Percentiles rank a stretch among this genome's conserved stretches.
Conservation (phyloP, 1,140 invertebrate genomes). For the Anastatus disparis region DNA sequence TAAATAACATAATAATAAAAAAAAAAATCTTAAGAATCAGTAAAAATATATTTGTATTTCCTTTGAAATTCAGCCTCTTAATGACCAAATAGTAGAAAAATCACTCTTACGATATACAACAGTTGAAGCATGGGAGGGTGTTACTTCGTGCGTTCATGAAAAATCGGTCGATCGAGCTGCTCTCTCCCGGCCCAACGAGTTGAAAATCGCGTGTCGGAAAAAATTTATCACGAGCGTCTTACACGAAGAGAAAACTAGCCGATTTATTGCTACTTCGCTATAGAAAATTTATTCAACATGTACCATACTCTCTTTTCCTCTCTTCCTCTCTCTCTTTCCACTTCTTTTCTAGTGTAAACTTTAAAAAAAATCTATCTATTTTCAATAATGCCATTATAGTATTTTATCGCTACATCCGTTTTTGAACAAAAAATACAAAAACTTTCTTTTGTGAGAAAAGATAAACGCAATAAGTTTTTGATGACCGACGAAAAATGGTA, state of each 20-base stretch:
- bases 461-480: too few species aligned
- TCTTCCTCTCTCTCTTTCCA: not conserved
- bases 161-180: slow-evolving; percentile 13
- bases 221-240: slow-evolving; percentile 16
- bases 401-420: too few species aligned
- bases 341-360: not conserved
- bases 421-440: too few species aligned
- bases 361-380: too few species aligned
- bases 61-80: too few species aligned
- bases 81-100: not conserved
- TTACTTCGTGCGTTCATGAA: not conserved
- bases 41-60: too few species aligned
- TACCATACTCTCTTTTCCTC: not conserved
- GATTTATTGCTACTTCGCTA: slow-evolving; percentile 14
- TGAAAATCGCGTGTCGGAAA: slow-evolving; percentile 29
- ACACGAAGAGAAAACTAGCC: not conserved
- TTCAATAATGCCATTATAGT: too few species aligned
- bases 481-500: too few species aligned
- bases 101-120: not conserved
- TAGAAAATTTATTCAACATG: slow-evolving; percentile 5
- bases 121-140: too few species aligned
- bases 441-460: too few species aligned
- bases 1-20: too few species aligned
- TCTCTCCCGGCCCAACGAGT: slow-evolving; percentile 8
- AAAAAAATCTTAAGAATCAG: too few species aligned